Evolutionary conservation across 2,797 vertebrate species (phyloP).

Genomic region (Scarus forsteni): DNA sequence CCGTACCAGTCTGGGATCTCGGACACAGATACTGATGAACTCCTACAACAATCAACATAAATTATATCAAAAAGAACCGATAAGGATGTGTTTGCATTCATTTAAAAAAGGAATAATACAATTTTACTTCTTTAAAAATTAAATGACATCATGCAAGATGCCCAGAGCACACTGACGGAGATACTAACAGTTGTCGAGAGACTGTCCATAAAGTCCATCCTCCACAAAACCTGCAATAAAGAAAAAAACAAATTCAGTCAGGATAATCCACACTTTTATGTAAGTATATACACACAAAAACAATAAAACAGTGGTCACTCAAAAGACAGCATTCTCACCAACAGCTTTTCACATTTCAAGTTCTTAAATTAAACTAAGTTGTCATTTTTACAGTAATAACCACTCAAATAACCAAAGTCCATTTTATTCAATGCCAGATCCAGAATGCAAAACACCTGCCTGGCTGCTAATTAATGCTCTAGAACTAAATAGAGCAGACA

Average conservation of each 20-base stretch:
- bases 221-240: slow-evolving; percentile 37
- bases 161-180: neutral
- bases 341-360: neutral
- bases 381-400: neutral
- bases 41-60: slow-evolving; percentile 84
- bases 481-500: slow-evolving; percentile 15
- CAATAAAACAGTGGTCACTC: too few relatives aligned
- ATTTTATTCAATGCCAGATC: neutral
- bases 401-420: neutral
- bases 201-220: slow-evolving; percentile 69
- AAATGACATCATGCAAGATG: neutral
- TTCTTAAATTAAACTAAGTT: neutral
- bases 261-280: too few relatives aligned
- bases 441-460: neutral
- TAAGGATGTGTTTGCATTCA: too few relatives aligned
- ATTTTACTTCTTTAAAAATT: too few relatives aligned
- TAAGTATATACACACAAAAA: too few relatives aligned
- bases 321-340: too few relatives aligned
- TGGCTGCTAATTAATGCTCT: slow-evolving; percentile 1
- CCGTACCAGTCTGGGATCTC: slow-evolving; percentile 88
- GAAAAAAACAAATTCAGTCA: neutral
- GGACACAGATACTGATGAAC: slow-evolving; percentile 90
- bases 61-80: neutral
- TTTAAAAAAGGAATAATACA: too few relatives aligned
- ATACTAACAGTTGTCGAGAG: slow-evolving; percentile 69